phyloP scores from a whole-genome alignment of 2,113 vertebrate genomes.

The Eclectus roratus region DNA sequence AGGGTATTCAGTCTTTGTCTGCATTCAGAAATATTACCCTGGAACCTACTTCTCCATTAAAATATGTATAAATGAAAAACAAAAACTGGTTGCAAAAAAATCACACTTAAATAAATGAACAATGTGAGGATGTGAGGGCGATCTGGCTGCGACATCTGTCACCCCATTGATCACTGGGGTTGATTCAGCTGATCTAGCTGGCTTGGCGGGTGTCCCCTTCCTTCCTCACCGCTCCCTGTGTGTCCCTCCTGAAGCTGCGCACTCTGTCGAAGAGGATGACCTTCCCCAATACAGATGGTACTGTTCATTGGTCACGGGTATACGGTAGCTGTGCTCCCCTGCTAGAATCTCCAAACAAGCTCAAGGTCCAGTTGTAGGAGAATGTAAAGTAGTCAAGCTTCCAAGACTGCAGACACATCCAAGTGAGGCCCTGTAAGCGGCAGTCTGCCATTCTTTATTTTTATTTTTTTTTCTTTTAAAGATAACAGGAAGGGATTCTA shows the following conservation, averaged over 20 bases:
- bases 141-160: constrained; percentile 83
- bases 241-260: no score
- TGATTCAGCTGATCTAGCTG: constrained; percentile 75
- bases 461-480: no score
- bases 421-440: constrained; percentile 91
- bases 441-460: no score
- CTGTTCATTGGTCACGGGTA: constrained; percentile 87
- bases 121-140: constrained; percentile 79
- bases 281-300: no score
- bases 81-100: background rate
- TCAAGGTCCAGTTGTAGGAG: constrained; percentile 98
- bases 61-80: background rate
- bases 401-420: constrained; percentile 99
- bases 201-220: no score
- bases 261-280: no score
- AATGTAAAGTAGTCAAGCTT: constrained; percentile 98
- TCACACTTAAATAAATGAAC: constrained; percentile 2
- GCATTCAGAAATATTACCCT: background rate
- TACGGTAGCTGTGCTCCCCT: constrained; percentile 98
- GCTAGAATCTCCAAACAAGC: constrained; percentile 99
- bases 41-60: background rate
- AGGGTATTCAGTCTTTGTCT: background rate
- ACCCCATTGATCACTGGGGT: constrained; percentile 98
- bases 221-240: no score
- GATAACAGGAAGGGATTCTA: no score